phyloP scores from a whole-genome alignment of 2,888 invertebrate genomes.

The Sussaba pulchella region DNA sequence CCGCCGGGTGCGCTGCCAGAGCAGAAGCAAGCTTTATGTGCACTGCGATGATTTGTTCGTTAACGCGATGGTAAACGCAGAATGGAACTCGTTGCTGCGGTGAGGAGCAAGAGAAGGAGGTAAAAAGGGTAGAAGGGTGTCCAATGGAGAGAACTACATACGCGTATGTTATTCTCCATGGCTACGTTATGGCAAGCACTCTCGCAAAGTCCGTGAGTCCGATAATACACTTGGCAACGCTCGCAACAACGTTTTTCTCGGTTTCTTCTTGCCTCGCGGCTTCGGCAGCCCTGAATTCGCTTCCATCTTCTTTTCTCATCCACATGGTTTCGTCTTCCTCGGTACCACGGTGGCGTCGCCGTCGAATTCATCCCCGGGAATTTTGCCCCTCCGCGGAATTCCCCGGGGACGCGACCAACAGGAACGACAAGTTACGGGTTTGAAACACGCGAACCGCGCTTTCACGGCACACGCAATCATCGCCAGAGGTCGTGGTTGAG shows the following conservation, averaged over 20 bases:
- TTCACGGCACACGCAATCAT: constrained; percentile 39
- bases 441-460: constrained; percentile 71
- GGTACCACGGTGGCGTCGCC: constrained; percentile 59
- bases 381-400: constrained; percentile 49
- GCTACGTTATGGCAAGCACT: constrained; percentile 7
- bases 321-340: constrained; percentile 8
- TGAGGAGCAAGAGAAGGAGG: constrained; percentile 12
- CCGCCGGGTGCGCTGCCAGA: background rate
- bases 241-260: constrained; percentile 37
- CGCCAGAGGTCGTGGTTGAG: constrained; percentile 23
- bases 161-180: constrained; percentile 23
- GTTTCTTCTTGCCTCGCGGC: constrained; percentile 36
- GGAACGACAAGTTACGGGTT: constrained; percentile 74
- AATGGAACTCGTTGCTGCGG: background rate
- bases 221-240: constrained; percentile 45
- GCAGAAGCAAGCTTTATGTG: constrained; percentile 47
- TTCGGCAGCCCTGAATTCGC: constrained; percentile 37
- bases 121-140: constrained; percentile 3
- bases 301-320: background rate
- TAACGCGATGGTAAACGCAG: constrained; percentile 56
- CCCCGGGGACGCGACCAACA: constrained; percentile 63
- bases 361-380: constrained; percentile 66
- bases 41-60: constrained; percentile 63
- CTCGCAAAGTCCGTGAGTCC: constrained; percentile 9
- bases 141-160: constrained; percentile 2